These are phyloP conservation scores for Tachina fera DNA, from an alignment of 2,888 invertebrate genomes.

Conservation along the genomic window DNA sequence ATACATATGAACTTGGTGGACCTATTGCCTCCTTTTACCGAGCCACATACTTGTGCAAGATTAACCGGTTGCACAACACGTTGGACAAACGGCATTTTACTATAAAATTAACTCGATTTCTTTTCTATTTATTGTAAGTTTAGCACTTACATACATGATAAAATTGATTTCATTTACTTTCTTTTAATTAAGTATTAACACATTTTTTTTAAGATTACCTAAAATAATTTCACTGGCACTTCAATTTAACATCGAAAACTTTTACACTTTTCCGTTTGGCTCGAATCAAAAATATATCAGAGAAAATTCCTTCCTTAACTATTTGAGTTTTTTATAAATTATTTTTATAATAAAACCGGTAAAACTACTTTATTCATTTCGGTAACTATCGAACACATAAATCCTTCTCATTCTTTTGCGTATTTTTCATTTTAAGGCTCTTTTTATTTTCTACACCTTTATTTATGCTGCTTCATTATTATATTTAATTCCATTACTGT, in stretches of 20 bases:
- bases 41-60: slow-evolving; percentile 85
- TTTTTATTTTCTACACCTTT: slow-evolving; percentile 63
- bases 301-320: slow-evolving; percentile 4
- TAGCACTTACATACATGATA: slow-evolving; percentile 22
- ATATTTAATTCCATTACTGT: background rate
- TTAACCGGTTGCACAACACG: slow-evolving; percentile 92
- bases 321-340: slow-evolving; percentile 7
- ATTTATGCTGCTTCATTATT: slow-evolving; percentile 50
- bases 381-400: slow-evolving; percentile 63
- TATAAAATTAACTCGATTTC: background rate
- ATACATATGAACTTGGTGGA: slow-evolving; percentile 75
- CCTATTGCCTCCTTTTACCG: slow-evolving; percentile 70
- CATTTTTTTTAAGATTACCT: background rate
- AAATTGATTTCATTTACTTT: slow-evolving; percentile 14
- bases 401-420: slow-evolving; percentile 72
- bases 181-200: slow-evolving; percentile 10
- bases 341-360: slow-evolving; percentile 60
- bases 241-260: slow-evolving; percentile 14
- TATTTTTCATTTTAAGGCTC: slow-evolving; percentile 49
- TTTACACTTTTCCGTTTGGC: no score
- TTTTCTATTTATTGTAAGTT: slow-evolving; percentile 31
- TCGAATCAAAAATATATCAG: background rate
- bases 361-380: slow-evolving; percentile 67
- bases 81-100: slow-evolving; percentile 92
- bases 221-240: slow-evolving; percentile 43